Evolutionary conservation across 1,140 invertebrate genomes (phyloP), one percentile per base, ranked within the genome.

Genomic region (Macrobrachium nipponense): DNA sequence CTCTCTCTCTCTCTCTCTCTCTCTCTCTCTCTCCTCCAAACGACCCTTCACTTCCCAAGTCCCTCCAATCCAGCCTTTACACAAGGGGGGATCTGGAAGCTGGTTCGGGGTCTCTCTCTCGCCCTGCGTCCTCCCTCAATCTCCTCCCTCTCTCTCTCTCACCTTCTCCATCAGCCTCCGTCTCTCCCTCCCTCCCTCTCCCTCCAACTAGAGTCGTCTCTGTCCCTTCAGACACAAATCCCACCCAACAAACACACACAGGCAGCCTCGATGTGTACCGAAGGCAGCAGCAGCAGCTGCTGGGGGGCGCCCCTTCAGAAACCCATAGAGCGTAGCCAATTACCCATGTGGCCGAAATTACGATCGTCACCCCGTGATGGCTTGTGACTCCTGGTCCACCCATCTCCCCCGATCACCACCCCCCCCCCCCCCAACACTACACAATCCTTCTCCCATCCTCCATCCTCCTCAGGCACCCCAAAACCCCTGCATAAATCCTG

Each of bases 1-100:
- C n/a, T 70, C 66, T 70, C n/a, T n/a, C 66, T 70, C 66, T 70
- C 66, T n/a, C 66, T 70, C 66, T 70, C 66, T 70, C n/a, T 36
- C n/a, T 70, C 12, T 70, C 66, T 70, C 20, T 70, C n/a, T n/a
- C 66, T 70, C 12, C n/a, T 70, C 0, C 10, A 12, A 23, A 70
- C 36, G 12, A 12, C 23, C 27, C 27, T 4, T 68, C n/a, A 20
- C 2, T 2, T 12, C 15, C 64, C 11, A 27, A 23, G 4, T 0
- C 51, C 2, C 51, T 11, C 73, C 7, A 23, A 5, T 43, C 14
- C 2, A 20, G 10, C 51, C 73, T 43, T 43, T 76, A 3, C 2
- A 68, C 27, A n/a, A 10, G 2, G n/a, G n/a, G n/a, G 17, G 17
- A 17, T 36, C 51, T 27, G 36, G 8, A 36, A 36, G 36, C 27